Percentiles rank a stretch among this genome's conserved stretches.
phyloP scores from a whole-genome alignment of 2,113 vertebrate genomes.

The Scomber colias region DNA sequence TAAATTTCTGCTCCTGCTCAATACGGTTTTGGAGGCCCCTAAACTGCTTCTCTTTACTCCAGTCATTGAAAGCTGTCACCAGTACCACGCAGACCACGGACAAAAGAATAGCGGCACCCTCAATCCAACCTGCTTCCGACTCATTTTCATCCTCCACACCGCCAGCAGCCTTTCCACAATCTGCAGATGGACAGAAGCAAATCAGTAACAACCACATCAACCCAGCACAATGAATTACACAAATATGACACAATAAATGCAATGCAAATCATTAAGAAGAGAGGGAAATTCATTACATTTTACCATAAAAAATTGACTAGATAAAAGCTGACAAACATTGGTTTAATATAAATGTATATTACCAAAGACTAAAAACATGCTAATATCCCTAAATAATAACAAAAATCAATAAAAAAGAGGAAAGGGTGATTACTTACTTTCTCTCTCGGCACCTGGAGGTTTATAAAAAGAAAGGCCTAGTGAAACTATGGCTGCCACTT shows the following conservation, averaged over 20 bases:
- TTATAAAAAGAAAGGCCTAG: constrained; percentile 99
- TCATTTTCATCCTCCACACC: constrained; percentile 93
- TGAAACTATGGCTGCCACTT: constrained; percentile 99
- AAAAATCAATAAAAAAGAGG: not conserved
- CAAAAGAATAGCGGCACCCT: constrained; percentile 97
- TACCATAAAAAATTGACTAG: not conserved
- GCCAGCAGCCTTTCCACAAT: constrained; percentile 91
- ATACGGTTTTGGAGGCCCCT: constrained; percentile 97
- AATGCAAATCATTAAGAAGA: not conserved
- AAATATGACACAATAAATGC: no score
- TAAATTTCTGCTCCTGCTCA: constrained; percentile 99
- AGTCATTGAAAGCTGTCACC: constrained; percentile 99
- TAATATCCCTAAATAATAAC: not conserved
- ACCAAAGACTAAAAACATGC: not conserved
- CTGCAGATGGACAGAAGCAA: constrained; percentile 73
- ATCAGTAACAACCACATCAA: not conserved
- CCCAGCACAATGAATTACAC: not conserved
- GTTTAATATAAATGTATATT: not conserved
- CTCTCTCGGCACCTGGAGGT: constrained; percentile 92
- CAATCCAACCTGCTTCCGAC: constrained; percentile 97
- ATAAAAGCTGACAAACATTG: not conserved
- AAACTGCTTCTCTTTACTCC: constrained; percentile 99
- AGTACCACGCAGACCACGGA: constrained; percentile 97
- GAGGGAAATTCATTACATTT: not conserved
- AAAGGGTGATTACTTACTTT: constrained; percentile 83